A percentile compares a stretch with the other conserved stretches of the same genome.
Evolutionary conservation across 2,113 vertebrate species (phyloP).

Genomic region (Notarius quadriscutis): DNA sequence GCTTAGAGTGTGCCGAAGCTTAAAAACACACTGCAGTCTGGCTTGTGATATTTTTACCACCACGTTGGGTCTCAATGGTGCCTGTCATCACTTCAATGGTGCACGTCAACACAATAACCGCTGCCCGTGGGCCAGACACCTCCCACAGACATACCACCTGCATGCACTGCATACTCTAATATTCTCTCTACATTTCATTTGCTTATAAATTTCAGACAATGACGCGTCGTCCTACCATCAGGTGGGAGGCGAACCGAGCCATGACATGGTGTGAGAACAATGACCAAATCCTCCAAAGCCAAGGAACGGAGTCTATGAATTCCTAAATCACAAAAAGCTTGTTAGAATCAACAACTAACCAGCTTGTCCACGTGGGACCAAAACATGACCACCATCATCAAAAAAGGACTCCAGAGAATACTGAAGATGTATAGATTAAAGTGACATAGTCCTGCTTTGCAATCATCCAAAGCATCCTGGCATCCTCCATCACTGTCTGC

Average conservation of each 20-base stretch:
- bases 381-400: neutral
- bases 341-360: neutral
- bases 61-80: slow-evolving; percentile 54
- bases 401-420: neutral
- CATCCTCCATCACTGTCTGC: neutral
- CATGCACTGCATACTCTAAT: neutral
- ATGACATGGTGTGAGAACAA: neutral
- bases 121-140: neutral
- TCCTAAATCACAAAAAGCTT: neutral
- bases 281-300: neutral
- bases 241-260: neutral
- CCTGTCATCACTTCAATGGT: slow-evolving; percentile 66
- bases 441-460: neutral
- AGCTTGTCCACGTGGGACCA: neutral
- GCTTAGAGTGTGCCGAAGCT: neutral
- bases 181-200: neutral
- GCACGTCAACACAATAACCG: slow-evolving; percentile 39
- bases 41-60: slow-evolving; percentile 26
- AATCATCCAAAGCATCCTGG: neutral
- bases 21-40: neutral
- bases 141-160: slow-evolving; percentile 23
- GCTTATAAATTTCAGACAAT: neutral
- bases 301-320: too few species aligned
- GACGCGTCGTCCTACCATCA: neutral
- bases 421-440: neutral